Conservation (phyloP, 2,113 vertebrate genomes). For the Prunella fulvescens region DNA sequence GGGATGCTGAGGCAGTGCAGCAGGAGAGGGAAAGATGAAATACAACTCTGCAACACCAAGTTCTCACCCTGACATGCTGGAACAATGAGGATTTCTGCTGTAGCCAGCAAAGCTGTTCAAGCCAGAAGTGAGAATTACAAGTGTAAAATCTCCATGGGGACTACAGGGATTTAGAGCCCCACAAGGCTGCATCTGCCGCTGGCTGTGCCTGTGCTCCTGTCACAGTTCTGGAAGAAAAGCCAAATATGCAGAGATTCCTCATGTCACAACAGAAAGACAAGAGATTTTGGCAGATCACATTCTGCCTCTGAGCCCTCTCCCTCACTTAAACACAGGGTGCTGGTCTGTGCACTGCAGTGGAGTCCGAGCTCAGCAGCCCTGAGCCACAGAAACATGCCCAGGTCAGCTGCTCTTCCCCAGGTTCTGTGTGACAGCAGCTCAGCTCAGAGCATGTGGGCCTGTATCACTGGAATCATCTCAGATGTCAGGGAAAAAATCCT, state of each 20-base stretch:
- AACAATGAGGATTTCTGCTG: background rate
- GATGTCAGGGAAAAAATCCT: background rate
- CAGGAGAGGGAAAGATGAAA: background rate
- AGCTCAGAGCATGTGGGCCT: background rate
- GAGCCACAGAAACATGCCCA: background rate
- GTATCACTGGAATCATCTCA: background rate
- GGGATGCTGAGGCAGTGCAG: background rate
- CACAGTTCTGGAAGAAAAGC: background rate
- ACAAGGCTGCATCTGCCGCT: background rate
- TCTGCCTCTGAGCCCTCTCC: background rate
- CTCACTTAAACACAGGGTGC: background rate
- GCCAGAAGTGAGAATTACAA: background rate
- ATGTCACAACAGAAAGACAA: background rate
- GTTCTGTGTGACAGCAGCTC: background rate
- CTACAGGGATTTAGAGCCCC: background rate
- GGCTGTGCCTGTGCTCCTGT: background rate
- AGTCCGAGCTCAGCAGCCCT: background rate
- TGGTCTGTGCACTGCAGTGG: fast-evolving
- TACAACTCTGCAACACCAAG: background rate
- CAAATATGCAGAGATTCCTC: background rate
- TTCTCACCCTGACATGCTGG: background rate
- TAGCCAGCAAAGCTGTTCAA: background rate
- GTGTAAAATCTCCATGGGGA: background rate
- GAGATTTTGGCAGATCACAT: background rate
- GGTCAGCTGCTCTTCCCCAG: background rate